Base-by-base conservation (phyloP, 2,113 vertebrate genomes). In the Smithornis capensis region DNA sequence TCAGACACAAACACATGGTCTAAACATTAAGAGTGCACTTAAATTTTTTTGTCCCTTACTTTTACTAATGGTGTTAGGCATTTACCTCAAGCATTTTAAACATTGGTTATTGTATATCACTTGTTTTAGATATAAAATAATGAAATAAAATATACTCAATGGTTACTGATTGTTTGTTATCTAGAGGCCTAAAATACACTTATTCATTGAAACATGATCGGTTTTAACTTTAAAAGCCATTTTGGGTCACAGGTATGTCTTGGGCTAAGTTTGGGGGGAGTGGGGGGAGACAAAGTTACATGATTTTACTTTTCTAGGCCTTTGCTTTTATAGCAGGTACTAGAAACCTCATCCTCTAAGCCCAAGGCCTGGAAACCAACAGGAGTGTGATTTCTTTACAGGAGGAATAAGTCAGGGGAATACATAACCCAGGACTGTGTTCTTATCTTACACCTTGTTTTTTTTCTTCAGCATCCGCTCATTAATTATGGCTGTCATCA, bases 51-150 rank as follows among this genome's bases (percentile, higher is more conserved):
- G 92, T 89, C 83, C 79, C 68, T 81, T 96, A 94, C 95, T 97
- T 96, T 93, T 96, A 97, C 90, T 95, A 97, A 96, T 9, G 73
- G 53, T 94, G 75, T 96, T 96, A 71, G 2, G 57, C 42, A 57
- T 95, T 95, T 96, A 96, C 95, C 94, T 96, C 83, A 87, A 90
- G 85, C 37, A 64, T 85, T 95, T 95, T 91, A 94, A 95, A 94
- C 38, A 33, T 49, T 44, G 47, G 70, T 94, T 94, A 83, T 83
- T 96, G 92, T 96, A 16, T 93, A 68, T 92, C 83, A 81, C 79
- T 78, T 90, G 70, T 42, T 40, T 40, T 40, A 40, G 40, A 40
- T 40, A 40, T 40, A 40, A 9, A 10, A 10, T 40, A 9, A 40
- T 40, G 40, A 40, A 40, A 40, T 40, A 40, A 40, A 40, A 40